phyloP scores from a whole-genome alignment of 2,888 invertebrate genomes.

The Eilema sororculum region DNA sequence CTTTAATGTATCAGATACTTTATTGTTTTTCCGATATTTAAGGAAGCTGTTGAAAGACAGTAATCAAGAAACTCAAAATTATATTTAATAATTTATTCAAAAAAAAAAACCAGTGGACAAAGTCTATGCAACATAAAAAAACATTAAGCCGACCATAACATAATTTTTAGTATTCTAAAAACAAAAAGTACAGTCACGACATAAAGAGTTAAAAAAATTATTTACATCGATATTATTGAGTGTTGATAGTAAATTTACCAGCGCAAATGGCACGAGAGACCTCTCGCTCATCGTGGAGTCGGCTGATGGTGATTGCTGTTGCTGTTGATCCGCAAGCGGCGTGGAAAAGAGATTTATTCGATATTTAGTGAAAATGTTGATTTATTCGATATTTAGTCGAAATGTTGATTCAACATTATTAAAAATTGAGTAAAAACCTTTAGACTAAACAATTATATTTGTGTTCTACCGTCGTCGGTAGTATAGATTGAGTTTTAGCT shows the following conservation, averaged over 20 bases:
- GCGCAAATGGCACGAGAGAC: constrained; percentile 83
- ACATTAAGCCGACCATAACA: constrained; percentile 26
- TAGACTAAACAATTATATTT: background rate
- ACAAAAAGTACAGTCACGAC: constrained; percentile 42
- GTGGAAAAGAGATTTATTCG: constrained; percentile 68
- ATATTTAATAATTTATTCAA: background rate
- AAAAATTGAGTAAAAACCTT: background rate
- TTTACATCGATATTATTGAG: constrained; percentile 82
- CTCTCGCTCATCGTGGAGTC: constrained; percentile 86
- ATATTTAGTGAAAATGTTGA: constrained; percentile 22
- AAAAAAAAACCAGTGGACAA: constrained; percentile 38
- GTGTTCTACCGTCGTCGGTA: background rate
- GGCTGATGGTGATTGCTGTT: constrained; percentile 84
- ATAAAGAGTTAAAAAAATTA: constrained; percentile 65
- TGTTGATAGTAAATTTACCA: constrained; percentile 84
- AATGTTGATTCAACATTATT: background rate
- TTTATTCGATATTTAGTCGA: constrained; percentile 28
- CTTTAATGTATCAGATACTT: too few relatives aligned
- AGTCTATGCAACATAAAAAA: constrained; percentile 36
- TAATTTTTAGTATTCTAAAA: constrained; percentile 25
- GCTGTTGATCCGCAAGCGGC: constrained; percentile 72
- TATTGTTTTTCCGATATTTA: too few relatives aligned
- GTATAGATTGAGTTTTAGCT: background rate
- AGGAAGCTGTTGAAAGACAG: background rate
- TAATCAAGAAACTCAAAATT: background rate